Base-by-base conservation (phyloP, 2,113 vertebrate genomes). In the Empidonax alnorum region DNA sequence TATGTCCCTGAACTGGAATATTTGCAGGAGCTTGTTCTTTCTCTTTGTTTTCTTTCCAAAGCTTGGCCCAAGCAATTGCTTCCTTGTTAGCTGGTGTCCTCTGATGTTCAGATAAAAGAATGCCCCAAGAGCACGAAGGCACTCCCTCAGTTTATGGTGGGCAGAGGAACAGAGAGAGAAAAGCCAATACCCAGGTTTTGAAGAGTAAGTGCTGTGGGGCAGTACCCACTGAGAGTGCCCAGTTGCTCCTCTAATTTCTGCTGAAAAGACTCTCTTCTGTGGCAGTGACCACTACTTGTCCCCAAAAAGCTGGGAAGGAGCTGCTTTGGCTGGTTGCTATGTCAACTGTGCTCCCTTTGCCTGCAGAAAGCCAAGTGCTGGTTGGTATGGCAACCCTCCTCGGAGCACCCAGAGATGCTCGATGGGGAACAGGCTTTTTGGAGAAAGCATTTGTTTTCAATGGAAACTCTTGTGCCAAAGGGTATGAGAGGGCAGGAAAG, bases 341-440 rank as follows among this genome's bases (percentile, higher is more conserved):
- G 89, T 90, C 96, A 96, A 95, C 97, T 19, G 5, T 25, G 15
- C 50, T 94, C 41, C 41, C 53, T 77, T 86, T 90, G 72, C 75
- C 50, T 91, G 83, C 55, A 58, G 78, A 92, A 89, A 76, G 42
- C 90, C 21, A 23, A 92, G 56, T 0, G 0, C 58, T 91, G 61
- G 96, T 97, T 97, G 97, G 81, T 96, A 97, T 97, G 92, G 94
- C 84, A 97, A 97, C 96, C 71, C 61, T 95, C 53, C 61, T 89
- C 18, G 0, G 44, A 91, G 55, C 44, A 74, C 61, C 67, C 71
- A 47, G 35, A 62, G 49, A 85, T 61, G 84, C 56, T 87, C 0
- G 0, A 44, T 58, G 50, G 30, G 61, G 59, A 35, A 8, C 55
- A 56, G 53, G 49, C 18, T 52, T 30, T 86, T 84, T 56, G 55